Percentiles rank a stretch among this genome's conserved stretches.
These are phyloP conservation scores for Clostera curtula DNA, from an alignment of 2,888 invertebrate species.

Conservation along the genomic window DNA sequence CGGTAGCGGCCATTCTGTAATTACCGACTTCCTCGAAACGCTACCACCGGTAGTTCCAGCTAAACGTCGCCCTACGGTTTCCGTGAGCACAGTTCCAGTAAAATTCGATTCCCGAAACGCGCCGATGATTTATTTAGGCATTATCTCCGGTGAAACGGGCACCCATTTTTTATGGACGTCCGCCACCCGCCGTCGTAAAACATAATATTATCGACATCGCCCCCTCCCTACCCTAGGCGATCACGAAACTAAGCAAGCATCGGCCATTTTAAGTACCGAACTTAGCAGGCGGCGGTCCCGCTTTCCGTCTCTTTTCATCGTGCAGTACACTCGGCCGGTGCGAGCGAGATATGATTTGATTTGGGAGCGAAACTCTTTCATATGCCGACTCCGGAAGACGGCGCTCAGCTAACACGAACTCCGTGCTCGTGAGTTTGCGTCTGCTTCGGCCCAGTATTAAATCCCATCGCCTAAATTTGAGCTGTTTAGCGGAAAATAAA, in stretches of 20 bases:
- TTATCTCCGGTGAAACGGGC: constrained; percentile 69
- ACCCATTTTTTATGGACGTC: constrained; percentile 61
- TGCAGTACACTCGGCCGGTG: constrained; percentile 12
- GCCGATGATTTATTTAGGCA: constrained; percentile 56
- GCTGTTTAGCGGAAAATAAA: no score
- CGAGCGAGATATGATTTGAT: constrained; percentile 30
- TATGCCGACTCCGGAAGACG: constrained; percentile 45
- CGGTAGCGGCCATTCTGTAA: constrained; percentile 35
- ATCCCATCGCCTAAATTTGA: no score
- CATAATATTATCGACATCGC: constrained; percentile 69
- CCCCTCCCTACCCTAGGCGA: constrained; percentile 72
- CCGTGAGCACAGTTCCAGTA: constrained; percentile 30
- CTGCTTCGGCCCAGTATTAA: no score
- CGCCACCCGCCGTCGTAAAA: constrained; percentile 63
- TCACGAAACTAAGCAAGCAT: constrained; percentile 69
- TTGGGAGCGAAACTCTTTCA: constrained; percentile 52
- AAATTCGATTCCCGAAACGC: constrained; percentile 52
- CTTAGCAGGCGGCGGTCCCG: constrained; percentile 51
- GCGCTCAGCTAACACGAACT: constrained; percentile 51
- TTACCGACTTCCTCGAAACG: constrained; percentile 41
- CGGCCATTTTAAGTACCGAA: constrained; percentile 67
- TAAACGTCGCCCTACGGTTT: constrained; percentile 19
- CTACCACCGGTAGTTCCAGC: constrained; percentile 20
- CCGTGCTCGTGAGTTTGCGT: no score
- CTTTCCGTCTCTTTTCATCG: constrained; percentile 13